Evolutionary conservation across 2,888 invertebrate genomes (phyloP).

Genomic region (Spodoptera exigua): DNA sequence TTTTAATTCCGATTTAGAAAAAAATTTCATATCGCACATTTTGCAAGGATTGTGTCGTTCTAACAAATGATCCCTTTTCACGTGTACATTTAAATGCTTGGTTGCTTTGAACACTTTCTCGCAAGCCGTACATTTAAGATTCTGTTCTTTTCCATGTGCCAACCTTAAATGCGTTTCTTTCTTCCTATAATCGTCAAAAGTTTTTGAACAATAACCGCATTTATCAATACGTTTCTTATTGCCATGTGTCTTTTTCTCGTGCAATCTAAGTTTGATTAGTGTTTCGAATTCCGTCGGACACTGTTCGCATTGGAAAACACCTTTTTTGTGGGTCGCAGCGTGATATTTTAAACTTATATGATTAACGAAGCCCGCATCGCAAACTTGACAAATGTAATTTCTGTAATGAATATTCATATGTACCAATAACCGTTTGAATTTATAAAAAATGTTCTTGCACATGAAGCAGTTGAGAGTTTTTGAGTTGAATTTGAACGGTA

Average conservation of each 20-base stretch:
- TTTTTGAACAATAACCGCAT: conserved; percentile 72
- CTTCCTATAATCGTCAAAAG: conserved; percentile 75
- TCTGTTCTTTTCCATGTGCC: conserved; percentile 65
- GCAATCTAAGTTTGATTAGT: conserved; percentile 61
- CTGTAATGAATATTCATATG: conserved; percentile 57
- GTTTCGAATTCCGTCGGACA: conserved; percentile 68
- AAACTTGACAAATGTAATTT: conserved; percentile 71
- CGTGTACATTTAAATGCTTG: conserved; percentile 80
- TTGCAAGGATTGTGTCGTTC: conserved; percentile 52
- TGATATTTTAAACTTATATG: conserved; percentile 56
- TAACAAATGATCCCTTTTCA: conserved; percentile 70
- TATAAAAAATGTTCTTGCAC: conserved; percentile 31
- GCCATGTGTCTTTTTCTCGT: conserved; percentile 60
- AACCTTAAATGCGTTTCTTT: conserved; percentile 75
- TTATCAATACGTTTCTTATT: conserved; percentile 57
- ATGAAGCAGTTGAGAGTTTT: conserved; percentile 27
- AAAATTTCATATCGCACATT: conserved; percentile 45
- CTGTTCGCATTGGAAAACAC: conserved; percentile 60
- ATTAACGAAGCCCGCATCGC: conserved; percentile 73
- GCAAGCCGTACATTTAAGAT: conserved; percentile 81
- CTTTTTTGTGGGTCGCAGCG: conserved; percentile 69
- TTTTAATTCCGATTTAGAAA: conserved; percentile 66
- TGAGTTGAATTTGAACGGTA: conserved; percentile 60
- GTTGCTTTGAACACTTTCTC: conserved; percentile 81
- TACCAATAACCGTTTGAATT: conserved; percentile 28